phyloP scores from a whole-genome alignment of 2,797 vertebrate genomes.

The Aeoliscus strigatus region DNA sequence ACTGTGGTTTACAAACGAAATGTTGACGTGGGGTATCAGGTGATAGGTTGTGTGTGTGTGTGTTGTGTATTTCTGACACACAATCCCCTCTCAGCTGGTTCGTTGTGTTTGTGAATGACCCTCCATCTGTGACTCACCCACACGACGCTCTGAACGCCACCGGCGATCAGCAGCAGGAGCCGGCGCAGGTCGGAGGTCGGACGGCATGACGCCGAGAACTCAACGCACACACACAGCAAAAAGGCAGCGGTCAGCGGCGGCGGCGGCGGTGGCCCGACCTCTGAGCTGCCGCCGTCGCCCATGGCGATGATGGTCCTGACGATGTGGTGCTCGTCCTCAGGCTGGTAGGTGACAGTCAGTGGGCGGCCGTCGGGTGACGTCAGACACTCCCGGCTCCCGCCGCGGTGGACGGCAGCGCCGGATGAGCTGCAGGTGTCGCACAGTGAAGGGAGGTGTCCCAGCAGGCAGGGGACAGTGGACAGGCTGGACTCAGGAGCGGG shows the following conservation, averaged over 20 bases:
- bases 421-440: slow-evolving; percentile 52
- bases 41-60: too few relatives aligned
- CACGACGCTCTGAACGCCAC: slow-evolving; percentile 65
- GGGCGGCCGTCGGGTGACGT: slow-evolving; percentile 44
- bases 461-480: slow-evolving; percentile 31
- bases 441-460: slow-evolving; percentile 17
- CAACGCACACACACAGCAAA: slow-evolving; percentile 70
- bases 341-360: slow-evolving; percentile 56
- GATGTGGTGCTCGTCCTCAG: slow-evolving; percentile 51
- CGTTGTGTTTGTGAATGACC: too few relatives aligned
- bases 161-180: slow-evolving; percentile 71
- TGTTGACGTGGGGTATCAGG: too few relatives aligned
- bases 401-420: slow-evolving; percentile 3
- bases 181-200: slow-evolving; percentile 65
- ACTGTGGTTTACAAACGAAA: too few relatives aligned
- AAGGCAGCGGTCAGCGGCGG: slow-evolving; percentile 64
- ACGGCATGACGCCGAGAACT: slow-evolving; percentile 61
- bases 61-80: too few relatives aligned
- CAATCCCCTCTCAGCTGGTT: too few relatives aligned
- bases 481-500: slow-evolving; percentile 9
- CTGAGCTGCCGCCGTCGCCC: slow-evolving; percentile 10
- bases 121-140: slow-evolving; percentile 76
- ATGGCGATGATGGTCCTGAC: slow-evolving; percentile 63
- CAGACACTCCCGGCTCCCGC: slow-evolving; percentile 20
- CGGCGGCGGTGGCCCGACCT: slow-evolving; percentile 50